phyloP scores from a whole-genome alignment of 2,113 vertebrate genomes.

The Alectura lathami region DNA sequence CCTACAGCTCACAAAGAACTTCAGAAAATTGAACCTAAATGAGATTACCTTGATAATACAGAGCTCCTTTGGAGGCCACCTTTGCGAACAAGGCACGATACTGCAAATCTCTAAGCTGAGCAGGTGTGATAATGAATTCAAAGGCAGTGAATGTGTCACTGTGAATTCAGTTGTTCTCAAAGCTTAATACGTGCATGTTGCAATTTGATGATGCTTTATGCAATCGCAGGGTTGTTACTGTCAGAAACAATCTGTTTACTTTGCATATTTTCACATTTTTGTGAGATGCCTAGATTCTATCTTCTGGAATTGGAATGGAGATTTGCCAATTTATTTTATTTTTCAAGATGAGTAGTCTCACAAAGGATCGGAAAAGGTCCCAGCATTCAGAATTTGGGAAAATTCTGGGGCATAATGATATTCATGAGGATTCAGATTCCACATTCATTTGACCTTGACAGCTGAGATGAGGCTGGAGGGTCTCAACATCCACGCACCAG shows the following conservation, averaged over 20 bases:
- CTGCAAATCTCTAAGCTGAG: slow-evolving; percentile 39
- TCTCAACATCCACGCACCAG: not conserved
- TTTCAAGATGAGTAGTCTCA: slow-evolving; percentile 54
- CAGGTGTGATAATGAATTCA: slow-evolving; percentile 67
- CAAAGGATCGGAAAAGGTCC: slow-evolving; percentile 42
- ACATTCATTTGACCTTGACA: slow-evolving; percentile 49
- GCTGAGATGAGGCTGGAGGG: not conserved
- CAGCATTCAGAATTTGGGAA: slow-evolving; percentile 49
- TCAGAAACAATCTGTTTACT: slow-evolving; percentile 65
- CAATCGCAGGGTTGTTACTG: slow-evolving; percentile 65
- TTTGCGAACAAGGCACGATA: slow-evolving; percentile 23
- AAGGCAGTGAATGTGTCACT: slow-evolving; percentile 36
- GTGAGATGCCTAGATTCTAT: slow-evolving; percentile 39
- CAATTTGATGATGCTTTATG: slow-evolving; percentile 73
- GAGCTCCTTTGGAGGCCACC: not conserved
- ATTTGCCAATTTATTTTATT: slow-evolving; percentile 71
- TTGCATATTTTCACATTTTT: slow-evolving; percentile 65
- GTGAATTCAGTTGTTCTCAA: slow-evolving; percentile 59
- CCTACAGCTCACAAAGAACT: not conserved
- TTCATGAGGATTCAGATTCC: slow-evolving; percentile 51
- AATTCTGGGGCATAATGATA: slow-evolving; percentile 54
- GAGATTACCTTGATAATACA: slow-evolving; percentile 46
- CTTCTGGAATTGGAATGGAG: slow-evolving; percentile 59
- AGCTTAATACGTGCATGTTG: slow-evolving; percentile 58
- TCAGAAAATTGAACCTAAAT: slow-evolving; percentile 48